Evolutionary conservation across 2,113 vertebrate species (phyloP), one percentile per base, ranked within the genome.

Genomic region (Nesogale talazaci): DNA sequence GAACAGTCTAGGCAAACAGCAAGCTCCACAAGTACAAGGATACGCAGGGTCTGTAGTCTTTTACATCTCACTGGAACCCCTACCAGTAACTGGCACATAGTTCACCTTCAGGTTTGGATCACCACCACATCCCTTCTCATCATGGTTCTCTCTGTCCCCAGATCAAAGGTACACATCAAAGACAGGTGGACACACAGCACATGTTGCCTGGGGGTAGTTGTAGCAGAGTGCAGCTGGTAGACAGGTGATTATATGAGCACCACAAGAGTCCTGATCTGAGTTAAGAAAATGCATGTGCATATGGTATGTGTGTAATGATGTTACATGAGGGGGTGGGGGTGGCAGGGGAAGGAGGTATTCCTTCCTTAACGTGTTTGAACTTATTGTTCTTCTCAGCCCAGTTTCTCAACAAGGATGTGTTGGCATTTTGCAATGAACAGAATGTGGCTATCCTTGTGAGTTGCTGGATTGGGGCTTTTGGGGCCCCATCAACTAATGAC

Each of bases 41-140:
- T 6, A 14, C 12, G 76, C 0, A 79, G 0, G 22, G 84, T 10
- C 1, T 89, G 6, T 61, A 27, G 1, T 59, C 8, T 88, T 91
- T 77, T 38, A n/a, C 1, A 4, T 31, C 2, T 65, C 42, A 46
- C 10, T 4, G 59, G 36, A 63, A 34, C 72, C 23, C 36, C 40
- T 25, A 25, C 63, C 34, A 10, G 57, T 86, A 31, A 14, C 6
- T 31, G 42, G 10, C 6, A 76, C 61, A 22, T 89, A 89, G 65
- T 70, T 75, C 56, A 31, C 34, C 34, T 76, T 90, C 46, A 27
- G 14, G 6, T 70, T 65, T 70, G 10, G 79, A 80, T n/a, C 27
- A 72, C 5, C 31, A 12, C 65, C n/a, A 15, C 1, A 22, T 23
- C 1, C 3, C 11, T 0, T 1, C 2, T 38, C 6, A 1, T 14